Base-by-base conservation (phyloP, 2,888 invertebrate species). In the Panopea generosa region DNA sequence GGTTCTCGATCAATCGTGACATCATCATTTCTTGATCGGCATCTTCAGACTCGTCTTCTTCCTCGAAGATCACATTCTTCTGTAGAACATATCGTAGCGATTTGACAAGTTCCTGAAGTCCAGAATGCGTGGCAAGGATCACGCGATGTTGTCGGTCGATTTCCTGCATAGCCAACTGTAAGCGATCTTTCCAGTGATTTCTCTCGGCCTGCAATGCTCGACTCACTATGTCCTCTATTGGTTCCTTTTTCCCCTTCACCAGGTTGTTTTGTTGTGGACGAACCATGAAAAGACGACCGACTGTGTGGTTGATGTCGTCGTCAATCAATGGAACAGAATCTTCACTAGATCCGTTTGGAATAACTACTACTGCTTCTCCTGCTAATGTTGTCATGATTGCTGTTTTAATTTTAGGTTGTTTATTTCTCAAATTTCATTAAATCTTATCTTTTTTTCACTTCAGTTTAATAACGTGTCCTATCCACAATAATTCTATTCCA, bases 151-250 rank as follows among this genome's bases (percentile, higher is more conserved):
- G 86, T 18, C 84, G 67, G 45, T 89, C 87, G 18, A 88, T 86
- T 59, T 88, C 87, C 26, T 84, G 82, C 73, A 88, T 70, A 11
- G 86, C 82, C 33, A 83, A 56, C 38, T 88, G 84, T 7, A 86
- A 68, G 16, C 85, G 67, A 2, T 86, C 83, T 56, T 87, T 88
- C 89, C 89, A 89, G 24, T 84, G 84, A 56, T 87, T 87, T 16
- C 89, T 73, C 68, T 89, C 89, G 1, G 83, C 77, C 76, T 89
- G 87, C 22, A 87, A 65, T 0, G 80, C 69, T 57, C 77, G 73
- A 33, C 78, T 74, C n/a, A 83, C 61, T 11, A 77, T 71, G 6
- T 70, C 75, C 24, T 79, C 75, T 16, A 72, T 60, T n/a, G 59
- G 40, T 9, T 62, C 60, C 29, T 62, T 68, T 16, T 68, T 68